A percentile compares a stretch with the other conserved stretches of the same genome.
Evolutionary conservation across 2,797 vertebrate species (phyloP).

Genomic region (Tiaroga cobitis): DNA sequence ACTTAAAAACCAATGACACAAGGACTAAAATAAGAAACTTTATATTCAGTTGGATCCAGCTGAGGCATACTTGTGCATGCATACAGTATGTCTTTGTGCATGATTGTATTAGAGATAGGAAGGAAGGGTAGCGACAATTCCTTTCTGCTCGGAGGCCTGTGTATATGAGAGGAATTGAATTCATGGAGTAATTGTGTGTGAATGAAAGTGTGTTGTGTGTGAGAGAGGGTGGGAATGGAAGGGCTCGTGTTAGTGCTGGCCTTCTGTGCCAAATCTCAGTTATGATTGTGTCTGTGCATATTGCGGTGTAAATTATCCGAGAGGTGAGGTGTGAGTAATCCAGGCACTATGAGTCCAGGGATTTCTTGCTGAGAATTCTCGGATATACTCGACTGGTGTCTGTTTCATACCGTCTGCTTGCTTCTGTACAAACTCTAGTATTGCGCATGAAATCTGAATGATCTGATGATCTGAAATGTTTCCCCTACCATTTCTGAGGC

Average conservation of each 20-base stretch:
- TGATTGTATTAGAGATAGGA: conserved; percentile 17
- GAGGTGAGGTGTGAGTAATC: conserved; percentile 22
- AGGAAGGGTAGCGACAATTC: background rate
- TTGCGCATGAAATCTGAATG: background rate
- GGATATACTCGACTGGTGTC: background rate
- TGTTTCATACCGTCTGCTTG: background rate
- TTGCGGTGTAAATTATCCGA: conserved; percentile 14
- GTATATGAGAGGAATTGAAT: conserved; percentile 23
- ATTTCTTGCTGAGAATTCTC: conserved; percentile 6
- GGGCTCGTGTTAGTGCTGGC: conserved; percentile 3
- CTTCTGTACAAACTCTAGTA: background rate
- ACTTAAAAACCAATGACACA: background rate
- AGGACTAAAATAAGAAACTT: conserved; percentile 1
- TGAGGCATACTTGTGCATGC: conserved; percentile 19
- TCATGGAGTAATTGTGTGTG: background rate
- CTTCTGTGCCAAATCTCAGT: conserved; percentile 26
- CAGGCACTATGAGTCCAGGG: conserved; percentile 5
- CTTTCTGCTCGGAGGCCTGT: background rate
- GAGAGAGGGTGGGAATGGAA: background rate
- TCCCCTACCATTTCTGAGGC: background rate
- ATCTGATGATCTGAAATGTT: background rate
- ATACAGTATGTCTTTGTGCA: conserved; percentile 17
- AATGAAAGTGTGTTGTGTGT: conserved; percentile 16
- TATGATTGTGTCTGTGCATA: conserved; percentile 32
- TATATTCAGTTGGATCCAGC: background rate